phyloP scores from a whole-genome alignment of 2,888 invertebrate genomes.

The Eupithecia vulgata region DNA sequence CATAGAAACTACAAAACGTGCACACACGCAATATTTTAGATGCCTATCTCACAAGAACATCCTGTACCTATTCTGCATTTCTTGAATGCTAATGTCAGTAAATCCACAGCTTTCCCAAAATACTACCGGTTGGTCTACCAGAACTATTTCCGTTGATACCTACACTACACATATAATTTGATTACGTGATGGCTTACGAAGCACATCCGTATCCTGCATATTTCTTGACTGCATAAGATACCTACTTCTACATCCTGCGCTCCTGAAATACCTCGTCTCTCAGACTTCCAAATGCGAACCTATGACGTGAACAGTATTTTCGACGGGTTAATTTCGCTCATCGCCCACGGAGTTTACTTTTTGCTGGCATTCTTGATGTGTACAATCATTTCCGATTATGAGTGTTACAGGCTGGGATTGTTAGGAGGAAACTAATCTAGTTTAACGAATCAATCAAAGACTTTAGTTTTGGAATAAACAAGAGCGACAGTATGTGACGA shows the following conservation, averaged over 20 bases:
- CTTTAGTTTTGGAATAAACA: not conserved
- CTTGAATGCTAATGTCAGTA: not conserved
- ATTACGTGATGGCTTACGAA: not conserved
- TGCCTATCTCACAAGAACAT: not conserved
- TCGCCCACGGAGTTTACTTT: constrained; percentile 26
- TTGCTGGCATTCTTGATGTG: constrained; percentile 21
- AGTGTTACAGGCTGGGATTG: not conserved
- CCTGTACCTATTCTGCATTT: not conserved
- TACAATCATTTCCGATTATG: constrained; percentile 6
- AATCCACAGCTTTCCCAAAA: not conserved
- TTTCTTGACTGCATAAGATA: constrained; percentile 9
- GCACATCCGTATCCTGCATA: constrained; percentile 6
- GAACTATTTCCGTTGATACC: not conserved
- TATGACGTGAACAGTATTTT: constrained; percentile 17
- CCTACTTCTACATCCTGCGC: constrained; percentile 13
- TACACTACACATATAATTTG: not conserved
- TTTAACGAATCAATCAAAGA: no score
- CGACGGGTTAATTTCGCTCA: constrained; percentile 11
- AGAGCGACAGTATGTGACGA: not conserved
- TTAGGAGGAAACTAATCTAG: no score
- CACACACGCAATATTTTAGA: not conserved
- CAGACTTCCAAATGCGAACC: constrained; percentile 12
- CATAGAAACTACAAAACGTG: not conserved
- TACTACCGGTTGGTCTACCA: not conserved
- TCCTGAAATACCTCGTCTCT: constrained; percentile 21